A percentile compares a stretch with the other conserved stretches of the same genome.
Conservation (phyloP, 2,797 vertebrate genomes). For the Myioborus miniatus region DNA sequence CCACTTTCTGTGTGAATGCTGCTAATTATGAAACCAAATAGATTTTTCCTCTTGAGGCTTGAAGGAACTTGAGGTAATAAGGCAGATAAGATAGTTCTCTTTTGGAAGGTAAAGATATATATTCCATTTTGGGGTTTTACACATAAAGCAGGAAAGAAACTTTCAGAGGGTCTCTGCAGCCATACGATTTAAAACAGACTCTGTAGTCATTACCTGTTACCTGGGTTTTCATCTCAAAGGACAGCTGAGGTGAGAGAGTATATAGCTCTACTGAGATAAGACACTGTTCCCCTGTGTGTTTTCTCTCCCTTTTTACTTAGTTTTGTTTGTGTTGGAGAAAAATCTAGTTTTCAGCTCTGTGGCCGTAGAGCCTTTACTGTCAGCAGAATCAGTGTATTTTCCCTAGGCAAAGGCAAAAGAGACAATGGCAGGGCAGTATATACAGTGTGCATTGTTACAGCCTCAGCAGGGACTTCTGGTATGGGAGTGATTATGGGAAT, state of each 20-base stretch:
- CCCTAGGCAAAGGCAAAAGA: slow-evolving; percentile 30
- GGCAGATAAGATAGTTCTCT: neutral
- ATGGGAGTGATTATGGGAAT: slow-evolving; percentile 22
- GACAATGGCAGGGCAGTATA: slow-evolving; percentile 33
- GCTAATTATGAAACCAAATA: neutral
- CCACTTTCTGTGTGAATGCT: neutral
- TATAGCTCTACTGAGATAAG: neutral
- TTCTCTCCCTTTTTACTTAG: neutral
- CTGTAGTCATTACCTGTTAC: neutral
- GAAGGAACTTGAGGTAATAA: neutral
- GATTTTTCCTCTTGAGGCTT: neutral
- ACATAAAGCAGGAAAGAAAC: neutral
- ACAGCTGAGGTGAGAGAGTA: neutral
- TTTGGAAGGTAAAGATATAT: neutral
- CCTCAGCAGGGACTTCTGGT: slow-evolving; percentile 17
- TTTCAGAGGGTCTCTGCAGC: neutral
- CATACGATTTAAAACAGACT: neutral
- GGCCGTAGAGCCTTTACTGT: slow-evolving; percentile 6
- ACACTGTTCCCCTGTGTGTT: neutral
- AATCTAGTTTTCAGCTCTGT: neutral
- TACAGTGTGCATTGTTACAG: slow-evolving; percentile 29
- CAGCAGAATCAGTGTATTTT: slow-evolving; percentile 34
- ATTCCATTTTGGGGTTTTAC: neutral
- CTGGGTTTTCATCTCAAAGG: neutral
- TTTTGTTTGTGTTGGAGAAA: slow-evolving; percentile 12